Base-by-base conservation (phyloP, 2,888 invertebrate species). In the Ophioninae sp. region DNA sequence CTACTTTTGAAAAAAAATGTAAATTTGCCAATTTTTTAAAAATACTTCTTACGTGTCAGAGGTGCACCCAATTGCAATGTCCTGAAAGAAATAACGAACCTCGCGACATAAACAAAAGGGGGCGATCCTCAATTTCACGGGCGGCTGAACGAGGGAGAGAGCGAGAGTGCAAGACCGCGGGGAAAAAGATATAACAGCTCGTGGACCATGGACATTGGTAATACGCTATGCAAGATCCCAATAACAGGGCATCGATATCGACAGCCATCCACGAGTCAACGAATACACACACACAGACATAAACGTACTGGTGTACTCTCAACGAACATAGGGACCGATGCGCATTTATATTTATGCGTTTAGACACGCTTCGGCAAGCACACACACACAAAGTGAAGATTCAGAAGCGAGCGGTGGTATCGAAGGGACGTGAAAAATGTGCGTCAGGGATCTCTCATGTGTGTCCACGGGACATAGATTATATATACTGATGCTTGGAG, bases 81-180 rank as follows among this genome's bases (percentile, higher is more conserved):
- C 13, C 82, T 76, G 83, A 81, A 80, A 84, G 85, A 81, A 84
- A 63, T 20, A 30, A 67, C 30, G 30, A 77, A 74, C 61, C 63
- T 81, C 71, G 65, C 74, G 79, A 77, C 82, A 82, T 84, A 85
- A 84, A 79, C 85, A 82, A 87, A 85, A 89, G 88, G 90, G 90
- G 90, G 88, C 88, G 89, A 86, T 41, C 88, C 89, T 90, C 90
- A 91, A 92, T 92, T 92, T 92, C 92, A 92, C 90, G 91, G 91
- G 87, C 88, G 90, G 90, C 88, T 89, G 91, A 87, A 81, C 87
- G 87, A 65, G 39, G 44, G 17, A 51, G 75, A 30, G 44, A 41
- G 30, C 17, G 23, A 23, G 30, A 64, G 63, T 69, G 68, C 22
- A 37, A 51, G 30, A 65, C 37, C 39, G 23, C 39, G 23, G 23